These are phyloP conservation scores for Noctuana brunneofusca DNA, from an alignment of 2,888 invertebrate genomes.

Conservation along the genomic window DNA sequence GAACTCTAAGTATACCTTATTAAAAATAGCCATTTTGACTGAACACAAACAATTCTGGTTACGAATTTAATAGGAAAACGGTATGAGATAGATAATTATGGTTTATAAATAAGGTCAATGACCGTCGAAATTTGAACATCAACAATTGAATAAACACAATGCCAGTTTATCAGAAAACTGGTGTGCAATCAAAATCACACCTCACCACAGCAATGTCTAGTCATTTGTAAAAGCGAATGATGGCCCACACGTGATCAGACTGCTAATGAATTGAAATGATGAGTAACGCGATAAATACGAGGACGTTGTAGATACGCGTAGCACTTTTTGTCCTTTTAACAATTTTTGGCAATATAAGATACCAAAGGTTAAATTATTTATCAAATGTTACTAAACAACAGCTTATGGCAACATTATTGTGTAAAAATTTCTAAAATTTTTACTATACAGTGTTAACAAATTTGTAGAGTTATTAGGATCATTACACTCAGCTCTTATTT, in stretches of 20 bases:
- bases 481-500: slow-evolving; percentile 58
- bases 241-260: slow-evolving; percentile 55
- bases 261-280: slow-evolving; percentile 51
- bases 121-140: slow-evolving; percentile 1
- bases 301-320: slow-evolving; percentile 23
- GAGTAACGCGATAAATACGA: slow-evolving; percentile 46
- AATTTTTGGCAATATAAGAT: slow-evolving; percentile 13
- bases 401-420: too few species aligned
- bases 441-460: slow-evolving; percentile 19
- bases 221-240: slow-evolving; percentile 53
- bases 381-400: background rate
- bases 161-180: slow-evolving; percentile 41
- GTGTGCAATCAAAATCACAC: slow-evolving; percentile 49
- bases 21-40: background rate
- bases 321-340: slow-evolving; percentile 25
- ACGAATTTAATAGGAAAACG: background rate
- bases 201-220: slow-evolving; percentile 50
- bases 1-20: too few species aligned
- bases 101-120: slow-evolving; percentile 1
- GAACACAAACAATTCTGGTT: background rate
- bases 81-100: background rate
- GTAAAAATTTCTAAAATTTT: background rate
- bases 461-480: slow-evolving; percentile 36
- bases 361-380: background rate
- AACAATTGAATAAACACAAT: slow-evolving; percentile 14